Evolutionary conservation across 2,797 vertebrate species (phyloP), one percentile per base, ranked within the genome.

Genomic region (Trachops cirrhosus): DNA sequence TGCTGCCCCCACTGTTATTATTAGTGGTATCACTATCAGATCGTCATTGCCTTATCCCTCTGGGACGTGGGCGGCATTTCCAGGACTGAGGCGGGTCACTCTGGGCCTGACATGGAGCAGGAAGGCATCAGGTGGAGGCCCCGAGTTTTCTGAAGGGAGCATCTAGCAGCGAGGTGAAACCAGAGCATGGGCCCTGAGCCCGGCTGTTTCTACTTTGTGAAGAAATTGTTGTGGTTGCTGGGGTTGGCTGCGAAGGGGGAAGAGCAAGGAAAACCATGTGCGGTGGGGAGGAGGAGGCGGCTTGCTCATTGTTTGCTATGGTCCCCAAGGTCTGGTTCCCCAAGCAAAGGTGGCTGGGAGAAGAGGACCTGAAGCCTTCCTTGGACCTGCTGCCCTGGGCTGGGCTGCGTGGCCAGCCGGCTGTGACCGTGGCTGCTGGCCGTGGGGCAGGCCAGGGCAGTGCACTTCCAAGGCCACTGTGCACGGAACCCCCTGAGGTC

Each of bases 181-280:
- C 67, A 2, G 19, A 54, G 74, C 6, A 0, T 1, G 3, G 50
- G 59, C 74, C 50, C n/a, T 48, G 32, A 0, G 10, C 57, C 64
- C 94, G 82, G 78, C 86, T 96, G 74, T 59, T 93, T 84, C 74
- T 94, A 79, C 75, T 94, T 80, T 73, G 79, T 21, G 39, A 89
- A 48, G 78, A 89, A 79, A 94, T 79, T 37, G 26, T 29, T 89
- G 57, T 24, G 70, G 92, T 89, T 86, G 50, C 84, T 32, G 64
- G 71, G 64, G 50, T 4, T 79, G 62, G 75, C 93, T 32, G 44
- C 44, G 44, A 68, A 44, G 46, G 37, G 68, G 18, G 41, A 73
- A 48, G 73, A 59, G 68, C 70, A n/a, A 59, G 48, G 95, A 29
- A 44, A 34, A 48, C 59, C 59, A 6, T 41, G 37, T 46, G 71